These are phyloP conservation scores for Drosophila athabasca DNA, from an alignment of 1,140 invertebrate genomes.

Conservation along the genomic window DNA sequence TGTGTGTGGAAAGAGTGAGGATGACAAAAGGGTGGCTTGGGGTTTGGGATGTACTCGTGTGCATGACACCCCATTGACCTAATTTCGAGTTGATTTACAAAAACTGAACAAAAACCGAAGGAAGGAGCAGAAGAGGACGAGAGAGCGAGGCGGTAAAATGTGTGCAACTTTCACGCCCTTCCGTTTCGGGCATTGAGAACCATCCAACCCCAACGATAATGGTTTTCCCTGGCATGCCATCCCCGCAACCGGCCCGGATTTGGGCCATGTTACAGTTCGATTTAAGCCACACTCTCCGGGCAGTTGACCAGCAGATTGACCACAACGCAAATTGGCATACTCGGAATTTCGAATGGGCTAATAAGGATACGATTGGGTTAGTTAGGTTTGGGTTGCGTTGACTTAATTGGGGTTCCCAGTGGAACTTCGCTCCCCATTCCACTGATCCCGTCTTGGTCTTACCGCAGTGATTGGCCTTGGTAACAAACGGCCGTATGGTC, in stretches of 20 bases:
- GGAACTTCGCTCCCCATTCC: background rate
- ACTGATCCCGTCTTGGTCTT: slow-evolving; percentile 38
- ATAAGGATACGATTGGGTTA: slow-evolving; percentile 1
- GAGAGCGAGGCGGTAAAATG: slow-evolving; percentile 28
- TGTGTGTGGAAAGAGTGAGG: slow-evolving; percentile 1
- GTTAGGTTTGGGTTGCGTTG: slow-evolving; percentile 10
- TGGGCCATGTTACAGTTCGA: slow-evolving; percentile 59
- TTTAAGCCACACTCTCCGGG: slow-evolving; percentile 39
- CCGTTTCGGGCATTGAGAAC: slow-evolving; percentile 1
- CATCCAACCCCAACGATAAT: slow-evolving; percentile 28
- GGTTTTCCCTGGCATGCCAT: background rate
- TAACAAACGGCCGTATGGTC: slow-evolving; percentile 82
- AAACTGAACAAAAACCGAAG: slow-evolving; percentile 60
- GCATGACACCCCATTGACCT: slow-evolving; percentile 73
- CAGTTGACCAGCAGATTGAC: slow-evolving; percentile 20
- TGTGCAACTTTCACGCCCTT: slow-evolving; percentile 38
- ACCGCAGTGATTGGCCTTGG: slow-evolving; percentile 82
- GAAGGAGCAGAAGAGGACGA: slow-evolving; percentile 28
- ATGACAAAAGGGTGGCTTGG: background rate
- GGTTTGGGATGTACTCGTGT: slow-evolving; percentile 31
- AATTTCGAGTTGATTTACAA: slow-evolving; percentile 79
- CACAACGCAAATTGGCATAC: slow-evolving; percentile 13
- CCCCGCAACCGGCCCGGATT: slow-evolving; percentile 53
- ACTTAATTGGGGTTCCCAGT: too few relatives aligned
- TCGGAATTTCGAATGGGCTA: background rate